phyloP scores from a whole-genome alignment of 2,113 vertebrate species.

The Scytalopus superciliaris region DNA sequence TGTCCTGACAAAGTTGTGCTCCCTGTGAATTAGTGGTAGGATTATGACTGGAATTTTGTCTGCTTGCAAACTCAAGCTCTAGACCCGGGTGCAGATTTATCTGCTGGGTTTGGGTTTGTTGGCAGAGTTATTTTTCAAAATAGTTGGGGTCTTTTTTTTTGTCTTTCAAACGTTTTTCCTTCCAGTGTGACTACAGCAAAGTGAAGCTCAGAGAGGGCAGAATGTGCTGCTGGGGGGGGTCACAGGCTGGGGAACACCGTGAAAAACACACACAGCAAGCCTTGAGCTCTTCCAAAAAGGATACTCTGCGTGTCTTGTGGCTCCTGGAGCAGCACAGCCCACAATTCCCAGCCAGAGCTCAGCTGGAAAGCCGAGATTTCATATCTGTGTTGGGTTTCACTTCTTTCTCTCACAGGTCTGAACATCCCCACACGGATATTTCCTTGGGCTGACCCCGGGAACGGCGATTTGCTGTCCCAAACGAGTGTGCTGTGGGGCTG shows the following conservation, averaged over 20 bases:
- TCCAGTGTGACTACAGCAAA: background rate
- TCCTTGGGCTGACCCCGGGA: fast-evolving
- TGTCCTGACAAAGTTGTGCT: background rate
- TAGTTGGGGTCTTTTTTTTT: background rate
- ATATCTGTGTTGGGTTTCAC: background rate
- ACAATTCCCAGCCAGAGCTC: background rate
- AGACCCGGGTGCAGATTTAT: background rate
- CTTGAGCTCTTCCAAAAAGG: background rate
- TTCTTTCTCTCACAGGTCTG: background rate
- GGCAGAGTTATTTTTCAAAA: background rate
- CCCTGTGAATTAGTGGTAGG: background rate
- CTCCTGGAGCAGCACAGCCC: background rate
- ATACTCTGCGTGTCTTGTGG: background rate
- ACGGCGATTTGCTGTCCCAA: background rate
- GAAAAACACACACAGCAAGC: background rate
- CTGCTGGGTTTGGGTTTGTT: background rate
- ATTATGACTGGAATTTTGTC: background rate
- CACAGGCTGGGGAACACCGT: background rate
- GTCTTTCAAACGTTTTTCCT: background rate
- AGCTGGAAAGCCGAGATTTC: background rate
- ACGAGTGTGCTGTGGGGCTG: background rate
- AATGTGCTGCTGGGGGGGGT: background rate
- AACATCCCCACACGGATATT: background rate
- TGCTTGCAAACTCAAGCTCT: background rate
- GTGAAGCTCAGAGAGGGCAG: background rate